Evolutionary conservation across 2,888 invertebrate genomes (phyloP).

Genomic region (Phalangium opilio): DNA sequence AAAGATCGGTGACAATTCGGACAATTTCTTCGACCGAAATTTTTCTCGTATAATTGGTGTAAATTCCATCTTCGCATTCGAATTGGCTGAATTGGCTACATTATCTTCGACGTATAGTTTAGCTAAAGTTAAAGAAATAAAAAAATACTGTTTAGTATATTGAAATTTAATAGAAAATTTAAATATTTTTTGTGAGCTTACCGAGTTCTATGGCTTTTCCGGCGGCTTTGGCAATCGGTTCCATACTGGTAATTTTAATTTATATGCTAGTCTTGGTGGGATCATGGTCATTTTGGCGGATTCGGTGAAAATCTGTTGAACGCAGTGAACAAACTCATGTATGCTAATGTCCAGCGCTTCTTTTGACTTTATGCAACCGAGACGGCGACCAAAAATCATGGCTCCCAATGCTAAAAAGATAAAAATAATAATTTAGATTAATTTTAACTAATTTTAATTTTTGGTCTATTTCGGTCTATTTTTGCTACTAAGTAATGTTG

Average conservation of each 20-base stretch:
- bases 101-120: conserved; percentile 32
- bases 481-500: not conserved
- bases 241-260: conserved; percentile 51
- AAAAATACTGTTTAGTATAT: no score
- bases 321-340: conserved; percentile 31
- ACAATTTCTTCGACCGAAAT: conserved; percentile 47
- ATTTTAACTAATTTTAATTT: not conserved
- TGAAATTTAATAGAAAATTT: no score
- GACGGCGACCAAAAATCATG: conserved; percentile 23
- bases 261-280: conserved; percentile 48
- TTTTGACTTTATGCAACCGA: conserved; percentile 19
- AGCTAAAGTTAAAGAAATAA: conserved; percentile 32
- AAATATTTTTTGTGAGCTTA: no score
- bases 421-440: not conserved
- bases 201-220: conserved; percentile 46
- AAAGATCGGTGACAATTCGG: conserved; percentile 64
- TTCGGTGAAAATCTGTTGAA: conserved; percentile 56
- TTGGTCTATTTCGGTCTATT: no score
- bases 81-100: conserved; percentile 28
- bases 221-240: conserved; percentile 51
- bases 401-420: conserved; percentile 21
- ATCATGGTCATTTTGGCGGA: conserved; percentile 52
- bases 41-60: conserved; percentile 40
- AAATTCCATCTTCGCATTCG: conserved; percentile 40
- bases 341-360: conserved; percentile 18